Base-by-base conservation (phyloP, 2,113 vertebrate species). In the Isichthys henryi region DNA sequence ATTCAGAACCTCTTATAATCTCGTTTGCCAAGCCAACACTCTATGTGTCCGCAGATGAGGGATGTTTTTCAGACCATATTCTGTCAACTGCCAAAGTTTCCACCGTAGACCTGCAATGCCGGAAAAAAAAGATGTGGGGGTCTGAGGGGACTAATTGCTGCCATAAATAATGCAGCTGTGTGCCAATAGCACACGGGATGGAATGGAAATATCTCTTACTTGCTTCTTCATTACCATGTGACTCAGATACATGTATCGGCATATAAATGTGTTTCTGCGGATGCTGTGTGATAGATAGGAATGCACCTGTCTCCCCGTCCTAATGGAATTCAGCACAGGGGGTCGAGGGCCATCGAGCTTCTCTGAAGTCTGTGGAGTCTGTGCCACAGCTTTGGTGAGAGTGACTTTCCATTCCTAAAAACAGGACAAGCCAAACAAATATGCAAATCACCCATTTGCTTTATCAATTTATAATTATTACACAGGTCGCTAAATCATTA, bases 1-100 rank as follows among this genome's bases (percentile, higher is more conserved):
- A 35, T 91, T 90, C 88, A 89, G 83, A 89, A 85, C 39, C 66
- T 89, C 66, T 91, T 90, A 89, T n/a, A 89, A 90, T 86, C 43
- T 89, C 39, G 46, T 88, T 88, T 89, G 58, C 77, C 58, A 90
- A 66, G 88, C 56, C 0, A 83, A 49, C 27, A 80, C 70, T 45
- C 27, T 58, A 77, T 87, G 89, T 89, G 90, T 87, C 88, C 90
- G 90, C 93, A 94, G 93, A 95, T 94, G 93, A 92, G 84, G 89
- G 89, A 87, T 88, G 90, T 87, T 88, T 88, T 90, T 88, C 89
- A 90, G 92, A 91, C 91, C 90, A 89, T 50, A 58, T 88, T 39
- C 82, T 87, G 66, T 89, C 58, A 89, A 90, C 90, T 80, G 39
- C 86, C 88, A 45, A 89, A 90, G 89, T 90, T 87, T 84, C 87